Percentiles rank a stretch among this genome's conserved stretches.
Evolutionary conservation across 2,888 invertebrate genomes (phyloP).

Genomic region (Trichopria drosophilae): DNA sequence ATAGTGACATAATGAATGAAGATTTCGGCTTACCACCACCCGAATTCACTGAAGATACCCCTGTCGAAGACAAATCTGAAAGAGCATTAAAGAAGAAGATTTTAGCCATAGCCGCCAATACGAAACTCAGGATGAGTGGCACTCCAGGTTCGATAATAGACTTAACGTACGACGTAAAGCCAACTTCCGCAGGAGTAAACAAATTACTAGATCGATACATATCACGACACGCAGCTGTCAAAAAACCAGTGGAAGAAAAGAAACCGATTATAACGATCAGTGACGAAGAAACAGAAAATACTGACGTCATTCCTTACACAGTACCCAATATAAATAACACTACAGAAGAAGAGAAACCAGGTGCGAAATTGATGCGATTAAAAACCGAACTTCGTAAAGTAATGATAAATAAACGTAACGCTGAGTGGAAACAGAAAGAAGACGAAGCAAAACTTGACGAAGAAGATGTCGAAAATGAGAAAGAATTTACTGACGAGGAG

Average conservation of each 20-base stretch:
- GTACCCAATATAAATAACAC: conserved; percentile 36
- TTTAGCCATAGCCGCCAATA: conserved; percentile 30
- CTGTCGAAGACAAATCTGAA: conserved; percentile 13
- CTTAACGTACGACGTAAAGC: conserved; percentile 61
- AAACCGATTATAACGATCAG: conserved; percentile 50
- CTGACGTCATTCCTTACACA: conserved; percentile 34
- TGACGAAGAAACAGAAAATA: conserved; percentile 38
- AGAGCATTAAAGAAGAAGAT: too few relatives aligned
- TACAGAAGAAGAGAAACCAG: conserved; percentile 64
- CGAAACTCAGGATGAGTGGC: conserved; percentile 61
- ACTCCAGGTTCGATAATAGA: conserved; percentile 66
- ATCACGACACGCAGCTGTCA: conserved; percentile 64
- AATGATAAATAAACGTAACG: conserved; percentile 71
- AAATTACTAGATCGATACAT: conserved; percentile 71
- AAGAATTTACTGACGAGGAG: conserved; percentile 39
- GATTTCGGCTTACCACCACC: conserved; percentile 32
- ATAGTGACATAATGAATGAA: conserved; percentile 7
- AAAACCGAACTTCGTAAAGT: conserved; percentile 71
- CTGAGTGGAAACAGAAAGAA: conserved; percentile 70
- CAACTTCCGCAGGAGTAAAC: conserved; percentile 64
- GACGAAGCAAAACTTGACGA: conserved; percentile 54
- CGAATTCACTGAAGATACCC: conserved; percentile 30
- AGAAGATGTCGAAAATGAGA: conserved; percentile 42
- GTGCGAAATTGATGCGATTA: conserved; percentile 71
- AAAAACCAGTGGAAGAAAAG: conserved; percentile 59